phyloP scores from a whole-genome alignment of 2,797 vertebrate species.

The Notamacropus eugenii region DNA sequence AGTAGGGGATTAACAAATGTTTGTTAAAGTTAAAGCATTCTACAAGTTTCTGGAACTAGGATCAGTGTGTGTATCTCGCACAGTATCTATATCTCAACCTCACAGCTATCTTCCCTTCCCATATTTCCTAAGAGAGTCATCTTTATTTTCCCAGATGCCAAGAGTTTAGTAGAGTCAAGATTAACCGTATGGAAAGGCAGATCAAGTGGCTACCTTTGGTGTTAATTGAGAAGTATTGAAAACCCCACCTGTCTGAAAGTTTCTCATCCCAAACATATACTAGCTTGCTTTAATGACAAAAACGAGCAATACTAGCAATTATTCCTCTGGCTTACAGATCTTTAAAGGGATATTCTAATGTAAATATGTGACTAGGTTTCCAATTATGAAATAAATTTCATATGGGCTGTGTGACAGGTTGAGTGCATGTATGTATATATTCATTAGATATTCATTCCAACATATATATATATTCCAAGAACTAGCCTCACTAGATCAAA shows the following conservation, averaged over 20 bases:
- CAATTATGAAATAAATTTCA: not conserved
- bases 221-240: not conserved
- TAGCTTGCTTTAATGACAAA: not conserved
- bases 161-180: conserved; percentile 3
- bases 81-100: not conserved
- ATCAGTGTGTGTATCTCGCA: not conserved
- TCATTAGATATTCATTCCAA: no score
- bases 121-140: not conserved
- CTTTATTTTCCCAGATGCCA: not conserved
- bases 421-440: not conserved
- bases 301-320: not conserved
- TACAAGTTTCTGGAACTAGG: not conserved
- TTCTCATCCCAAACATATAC: not conserved
- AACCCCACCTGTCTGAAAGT: not conserved
- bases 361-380: not conserved
- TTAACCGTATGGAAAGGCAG: not conserved
- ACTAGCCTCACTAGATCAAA: not conserved
- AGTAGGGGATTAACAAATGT: not conserved
- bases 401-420: not conserved
- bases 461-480: not conserved
- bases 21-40: not conserved
- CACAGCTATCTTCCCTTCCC: not conserved
- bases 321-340: not conserved
- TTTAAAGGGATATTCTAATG: not conserved
- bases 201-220: not conserved